Conservation (phyloP, 2,797 vertebrate genomes). For the Catostomus latipinnis region DNA sequence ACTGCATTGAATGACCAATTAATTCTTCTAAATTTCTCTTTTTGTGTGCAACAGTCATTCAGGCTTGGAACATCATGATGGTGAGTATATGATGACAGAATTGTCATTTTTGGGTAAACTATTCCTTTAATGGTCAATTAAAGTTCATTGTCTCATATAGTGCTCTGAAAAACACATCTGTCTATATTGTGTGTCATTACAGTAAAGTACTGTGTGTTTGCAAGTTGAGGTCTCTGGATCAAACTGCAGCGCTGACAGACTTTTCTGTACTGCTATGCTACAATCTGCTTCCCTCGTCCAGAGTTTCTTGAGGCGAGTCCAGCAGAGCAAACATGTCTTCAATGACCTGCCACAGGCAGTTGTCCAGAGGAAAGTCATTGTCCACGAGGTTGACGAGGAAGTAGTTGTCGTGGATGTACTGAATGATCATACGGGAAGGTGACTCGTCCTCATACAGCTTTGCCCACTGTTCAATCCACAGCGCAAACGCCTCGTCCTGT, state of each 20-base stretch:
- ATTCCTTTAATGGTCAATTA: no score
- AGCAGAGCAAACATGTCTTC: slow-evolving; percentile 89
- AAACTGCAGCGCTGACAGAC: slow-evolving; percentile 1
- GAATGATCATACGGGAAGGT: slow-evolving; percentile 91
- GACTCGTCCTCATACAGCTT: slow-evolving; percentile 96
- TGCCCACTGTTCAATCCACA: slow-evolving; percentile 97
- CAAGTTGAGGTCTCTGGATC: slow-evolving; percentile 9
- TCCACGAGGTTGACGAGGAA: slow-evolving; percentile 96
- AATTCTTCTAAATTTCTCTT: no score
- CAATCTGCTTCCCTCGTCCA: background rate
- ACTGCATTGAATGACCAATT: no score
- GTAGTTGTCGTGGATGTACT: slow-evolving; percentile 96
- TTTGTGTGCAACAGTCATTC: no score
- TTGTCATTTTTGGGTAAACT: no score
- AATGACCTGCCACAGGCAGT: slow-evolving; percentile 93
- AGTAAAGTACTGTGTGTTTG: background rate
- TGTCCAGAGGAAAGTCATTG: slow-evolving; percentile 94
- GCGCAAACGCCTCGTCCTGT: slow-evolving; percentile 94
- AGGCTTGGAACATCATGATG: no score
- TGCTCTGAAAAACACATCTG: no score
- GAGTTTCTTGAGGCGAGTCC: slow-evolving; percentile 61
- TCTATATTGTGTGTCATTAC: no score
- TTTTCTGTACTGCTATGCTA: background rate
- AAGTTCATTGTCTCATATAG: no score
- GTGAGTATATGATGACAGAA: no score